These are phyloP conservation scores for Polyodon spathula DNA, from an alignment of 2,113 vertebrate species.

Conservation along the genomic window DNA sequence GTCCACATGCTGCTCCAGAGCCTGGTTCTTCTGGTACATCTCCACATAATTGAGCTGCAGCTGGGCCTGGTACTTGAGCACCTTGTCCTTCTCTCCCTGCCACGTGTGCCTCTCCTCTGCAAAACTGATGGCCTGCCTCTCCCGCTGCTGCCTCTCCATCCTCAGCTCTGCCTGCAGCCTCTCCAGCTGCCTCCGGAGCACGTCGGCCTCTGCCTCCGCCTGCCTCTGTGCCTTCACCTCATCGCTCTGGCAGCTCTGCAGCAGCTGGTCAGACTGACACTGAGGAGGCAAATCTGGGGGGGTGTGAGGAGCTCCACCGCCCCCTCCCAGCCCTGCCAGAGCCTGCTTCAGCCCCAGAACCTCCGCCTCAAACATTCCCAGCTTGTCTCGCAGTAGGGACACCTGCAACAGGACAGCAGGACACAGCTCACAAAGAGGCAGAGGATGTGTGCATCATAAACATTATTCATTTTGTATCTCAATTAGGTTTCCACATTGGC, in stretches of 20 bases:
- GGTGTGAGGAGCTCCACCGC: constrained; percentile 40
- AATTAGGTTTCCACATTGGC: too few species aligned
- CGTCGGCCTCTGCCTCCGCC: constrained; percentile 65
- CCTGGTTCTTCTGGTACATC: constrained; percentile 94
- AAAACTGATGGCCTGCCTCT: constrained; percentile 83
- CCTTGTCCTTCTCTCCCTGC: constrained; percentile 93
- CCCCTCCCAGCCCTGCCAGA: constrained; percentile 59
- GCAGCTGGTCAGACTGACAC: constrained; percentile 45
- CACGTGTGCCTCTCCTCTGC: constrained; percentile 87
- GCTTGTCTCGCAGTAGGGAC: constrained; percentile 73
- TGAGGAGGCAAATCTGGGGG: constrained; percentile 31
- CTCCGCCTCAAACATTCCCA: constrained; percentile 78
- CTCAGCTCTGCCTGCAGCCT: constrained; percentile 76
- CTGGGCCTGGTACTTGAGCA: constrained; percentile 95
- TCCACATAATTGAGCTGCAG: constrained; percentile 95
- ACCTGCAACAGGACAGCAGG: constrained; percentile 44
- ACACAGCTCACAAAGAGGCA: constrained; percentile 5
- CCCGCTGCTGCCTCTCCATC: constrained; percentile 78
- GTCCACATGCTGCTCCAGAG: constrained; percentile 78
- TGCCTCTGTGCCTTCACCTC: constrained; percentile 93
- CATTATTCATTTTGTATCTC: too few species aligned
- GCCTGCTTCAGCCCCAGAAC: constrained; percentile 74
- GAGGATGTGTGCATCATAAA: too few species aligned
- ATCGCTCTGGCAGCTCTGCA: constrained; percentile 69
- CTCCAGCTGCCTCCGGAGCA: constrained; percentile 77